Evolutionary conservation across 2,797 vertebrate genomes (phyloP), one percentile per base, ranked within the genome.

Genomic region (Miichthys miiuy): DNA sequence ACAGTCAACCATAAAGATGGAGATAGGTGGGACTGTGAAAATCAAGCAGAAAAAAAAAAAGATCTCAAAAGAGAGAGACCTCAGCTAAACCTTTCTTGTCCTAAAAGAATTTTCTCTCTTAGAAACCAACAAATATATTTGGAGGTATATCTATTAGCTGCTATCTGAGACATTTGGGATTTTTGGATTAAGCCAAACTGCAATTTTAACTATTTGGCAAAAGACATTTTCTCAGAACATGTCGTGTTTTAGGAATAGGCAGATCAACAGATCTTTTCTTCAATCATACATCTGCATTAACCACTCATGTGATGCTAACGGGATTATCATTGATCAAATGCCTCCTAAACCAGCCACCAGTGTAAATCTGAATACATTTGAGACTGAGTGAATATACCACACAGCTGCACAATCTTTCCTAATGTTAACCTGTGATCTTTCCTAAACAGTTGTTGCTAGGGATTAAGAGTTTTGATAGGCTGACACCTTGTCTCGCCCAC

Each of bases 1-100:
- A 76, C 75, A 62, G 63, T 76, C 75, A 77, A 72, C 77, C 64
- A 72, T 87, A 84, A 83, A 88, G 64, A 80, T 64, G 41, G 72
- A 84, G 64, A 82, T 83, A 78, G 80, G 73, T 82, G 72, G 47
- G 58, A 58, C 60, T 72, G 79, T 70, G 72, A 78, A 79, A 80
- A 74, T 58, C 67, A 68, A 52, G 61, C 44, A 38, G 47, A n/a
- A n/a, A 69, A 57, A 41, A 60, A 25, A 30, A 63, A 65, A 60
- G n/a, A 69, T 48, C 23, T 57, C 11, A 63, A 58, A 67, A n/a
- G n/a, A 63, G 64, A 51, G 68, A 17, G 23, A 4, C 25, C 9
- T 42, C 17, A 17, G 7, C 34, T 7, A 20, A 51, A n/a, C 17
- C 23, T 17, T 27, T 13, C 1, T 23, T 17, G 70, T 44, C n/a